These are phyloP conservation scores for Cololabis saira DNA, from an alignment of 2,113 vertebrate species.

Conservation along the genomic window DNA sequence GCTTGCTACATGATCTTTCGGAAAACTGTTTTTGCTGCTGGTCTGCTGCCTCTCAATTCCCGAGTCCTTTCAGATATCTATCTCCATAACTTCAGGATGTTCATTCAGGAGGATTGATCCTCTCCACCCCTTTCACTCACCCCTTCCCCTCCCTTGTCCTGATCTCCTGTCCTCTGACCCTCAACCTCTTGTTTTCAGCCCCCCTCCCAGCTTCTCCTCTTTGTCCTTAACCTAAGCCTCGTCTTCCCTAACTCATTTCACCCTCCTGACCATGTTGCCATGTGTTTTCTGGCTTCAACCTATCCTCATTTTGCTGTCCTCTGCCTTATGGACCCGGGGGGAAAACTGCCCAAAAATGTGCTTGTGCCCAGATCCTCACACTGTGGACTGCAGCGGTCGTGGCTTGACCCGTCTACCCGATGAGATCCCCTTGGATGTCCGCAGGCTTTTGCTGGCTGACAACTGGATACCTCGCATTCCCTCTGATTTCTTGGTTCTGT, in stretches of 20 bases:
- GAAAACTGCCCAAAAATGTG: slow-evolving; percentile 88
- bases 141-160: slow-evolving; percentile 75
- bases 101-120: slow-evolving; percentile 81
- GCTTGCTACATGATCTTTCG: slow-evolving; percentile 86
- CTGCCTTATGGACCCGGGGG: slow-evolving; percentile 78
- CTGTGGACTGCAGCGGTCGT: slow-evolving; percentile 92
- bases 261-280: slow-evolving; percentile 85
- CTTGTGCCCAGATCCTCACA: slow-evolving; percentile 92
- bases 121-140: slow-evolving; percentile 70
- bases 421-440: slow-evolving; percentile 92
- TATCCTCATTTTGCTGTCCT: slow-evolving; percentile 79
- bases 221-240: slow-evolving; percentile 56
- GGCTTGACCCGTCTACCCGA: slow-evolving; percentile 91
- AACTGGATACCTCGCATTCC: slow-evolving; percentile 94
- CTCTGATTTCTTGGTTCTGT: slow-evolving; percentile 94
- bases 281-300: slow-evolving; percentile 80
- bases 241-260: slow-evolving; percentile 55
- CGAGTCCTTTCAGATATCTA: slow-evolving; percentile 48
- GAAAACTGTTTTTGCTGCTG: slow-evolving; percentile 71
- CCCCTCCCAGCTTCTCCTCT: slow-evolving; percentile 47
- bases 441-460: slow-evolving; percentile 91
- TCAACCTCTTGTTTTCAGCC: slow-evolving; percentile 53
- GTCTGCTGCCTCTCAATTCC: slow-evolving; percentile 67
- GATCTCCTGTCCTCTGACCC: slow-evolving; percentile 70
- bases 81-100: slow-evolving; percentile 67